Base-by-base conservation (phyloP, 2,888 invertebrate species). In the Drosophila ustulata region DNA sequence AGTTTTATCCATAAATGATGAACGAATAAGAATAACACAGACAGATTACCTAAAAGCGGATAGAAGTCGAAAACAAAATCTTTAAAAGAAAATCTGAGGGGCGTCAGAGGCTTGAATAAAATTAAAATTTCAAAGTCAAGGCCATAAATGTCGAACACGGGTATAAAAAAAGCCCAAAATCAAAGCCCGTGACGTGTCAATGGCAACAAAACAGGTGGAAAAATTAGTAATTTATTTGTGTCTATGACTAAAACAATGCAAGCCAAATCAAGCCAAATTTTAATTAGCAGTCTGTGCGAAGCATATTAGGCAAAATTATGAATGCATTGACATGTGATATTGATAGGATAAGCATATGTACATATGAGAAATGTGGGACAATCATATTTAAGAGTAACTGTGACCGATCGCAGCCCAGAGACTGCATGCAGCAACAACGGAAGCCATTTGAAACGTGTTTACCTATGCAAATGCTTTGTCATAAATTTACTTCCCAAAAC, bases 81-180 rank as follows among this genome's bases (percentile, higher is more conserved):
- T 28, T 25, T 39, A 26, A 32, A 71, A 71, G 39, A 52, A 45
- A 37, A 23, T 32, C 8, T 43, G 13, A 45, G 3, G 39, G 39
- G 39, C 39, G 26, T 41, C 52, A 56, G 18, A 46, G 13, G 37
- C 13, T 59, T 53, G 65, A 52, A 59, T 63, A 64, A 37, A 37
- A 37, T 37, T 66, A 58, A 30, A 68, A 78, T 64, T 67, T 49
- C 81, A 78, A 88, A 79, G 82, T 82, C 86, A 85, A 85, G 81
- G 88, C 32, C 83, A 63, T 49, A 26, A 18, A 11, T 30, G 46
- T 43, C 56, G 9, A 43, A 51, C 11, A 32, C 11, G 4, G n/a
- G 7, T 41, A 47, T 78, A 74, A 78, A 74, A 73, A 78, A 6
- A 47, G 3, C 58, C 39, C 39, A 41, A 6, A n/a, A 4, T n/a